Base-by-base conservation (phyloP, 2,888 invertebrate species). In the Seladonia tumulorum region DNA sequence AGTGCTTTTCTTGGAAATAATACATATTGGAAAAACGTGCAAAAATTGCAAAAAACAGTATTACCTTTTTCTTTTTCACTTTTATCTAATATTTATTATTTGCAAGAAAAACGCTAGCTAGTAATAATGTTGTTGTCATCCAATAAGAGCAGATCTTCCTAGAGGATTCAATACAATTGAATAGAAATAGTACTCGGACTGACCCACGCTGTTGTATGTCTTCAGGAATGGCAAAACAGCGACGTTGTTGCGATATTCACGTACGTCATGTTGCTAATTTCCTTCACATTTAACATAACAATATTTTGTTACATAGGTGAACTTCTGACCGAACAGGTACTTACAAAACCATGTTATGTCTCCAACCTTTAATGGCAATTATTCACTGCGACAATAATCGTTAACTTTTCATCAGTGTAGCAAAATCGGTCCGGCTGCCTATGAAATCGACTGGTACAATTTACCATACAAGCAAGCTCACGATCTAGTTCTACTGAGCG, bases 221-320 rank as follows among this genome's bases (percentile, higher is more conserved):
- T 66, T 2, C 68, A 82, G 78, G 78, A 82, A 73, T 82, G 78
- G 82, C 39, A n/a, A 14, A 77, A 47, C 12, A 66, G 77, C 8
- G 53, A 82, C 39, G 12, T 7, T 1, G n/a, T 63, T 7, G 35
- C n/a, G 7, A 57, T 78, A 66, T 29, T 91, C 14, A 93, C 93
- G 0, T 93, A 91, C 75, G 82, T 90, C 42, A 87, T 90, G 22
- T 83, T 93, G 2, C 78, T 93, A 2, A 74, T 91, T 18, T 93
- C 93, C 2, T 90, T 94, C 73, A 92, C 90, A 0, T 92, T 93
- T 72, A 94, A 93, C 72, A 92, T 94, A 76, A 92, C 92, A 18
- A 91, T 94, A 88, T 92, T 93, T 81, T 94, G 94, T 79, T 93
- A 92, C 82, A 92, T 93, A 70, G 93, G 94, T 0, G 92, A 94